These are phyloP conservation scores for Platichthys stellatus DNA, from an alignment of 2,113 vertebrate genomes.

Conservation along the genomic window DNA sequence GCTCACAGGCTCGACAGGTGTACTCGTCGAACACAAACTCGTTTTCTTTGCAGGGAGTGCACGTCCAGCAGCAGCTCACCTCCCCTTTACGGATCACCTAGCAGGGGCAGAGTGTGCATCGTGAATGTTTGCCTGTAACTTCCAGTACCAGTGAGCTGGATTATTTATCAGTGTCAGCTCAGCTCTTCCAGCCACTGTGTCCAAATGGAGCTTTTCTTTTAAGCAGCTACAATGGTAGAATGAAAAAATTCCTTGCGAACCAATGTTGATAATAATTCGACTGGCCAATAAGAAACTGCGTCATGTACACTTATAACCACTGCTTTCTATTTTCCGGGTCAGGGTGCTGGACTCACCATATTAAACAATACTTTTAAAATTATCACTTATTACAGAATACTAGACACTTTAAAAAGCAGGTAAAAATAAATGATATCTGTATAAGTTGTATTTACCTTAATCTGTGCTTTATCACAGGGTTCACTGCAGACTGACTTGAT, in stretches of 20 bases:
- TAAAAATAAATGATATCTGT: not conserved
- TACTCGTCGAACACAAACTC: slow-evolving; percentile 97
- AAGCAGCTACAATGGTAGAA: no score
- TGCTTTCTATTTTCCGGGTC: no score
- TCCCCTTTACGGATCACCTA: slow-evolving; percentile 99
- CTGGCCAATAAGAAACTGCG: no score
- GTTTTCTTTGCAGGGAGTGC: slow-evolving; percentile 97
- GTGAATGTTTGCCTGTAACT: not conserved
- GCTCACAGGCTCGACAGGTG: slow-evolving; percentile 93
- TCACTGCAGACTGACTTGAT: slow-evolving; percentile 98
- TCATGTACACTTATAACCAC: no score
- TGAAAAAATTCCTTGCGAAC: no score
- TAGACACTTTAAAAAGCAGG: not conserved
- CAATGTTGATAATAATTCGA: no score
- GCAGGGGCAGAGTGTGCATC: not conserved
- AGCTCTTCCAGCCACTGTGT: not conserved
- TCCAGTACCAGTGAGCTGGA: not conserved
- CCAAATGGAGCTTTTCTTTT: not conserved
- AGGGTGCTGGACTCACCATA: no score
- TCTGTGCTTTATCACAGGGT: slow-evolving; percentile 97
- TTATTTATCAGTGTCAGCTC: not conserved
- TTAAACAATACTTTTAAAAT: no score
- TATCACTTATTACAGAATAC: not conserved
- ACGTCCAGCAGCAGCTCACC: slow-evolving; percentile 99
- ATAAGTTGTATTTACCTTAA: slow-evolving; percentile 86